These are phyloP conservation scores for Desmodus rotundus DNA, from an alignment of 2,113 vertebrate species.

Conservation along the genomic window DNA sequence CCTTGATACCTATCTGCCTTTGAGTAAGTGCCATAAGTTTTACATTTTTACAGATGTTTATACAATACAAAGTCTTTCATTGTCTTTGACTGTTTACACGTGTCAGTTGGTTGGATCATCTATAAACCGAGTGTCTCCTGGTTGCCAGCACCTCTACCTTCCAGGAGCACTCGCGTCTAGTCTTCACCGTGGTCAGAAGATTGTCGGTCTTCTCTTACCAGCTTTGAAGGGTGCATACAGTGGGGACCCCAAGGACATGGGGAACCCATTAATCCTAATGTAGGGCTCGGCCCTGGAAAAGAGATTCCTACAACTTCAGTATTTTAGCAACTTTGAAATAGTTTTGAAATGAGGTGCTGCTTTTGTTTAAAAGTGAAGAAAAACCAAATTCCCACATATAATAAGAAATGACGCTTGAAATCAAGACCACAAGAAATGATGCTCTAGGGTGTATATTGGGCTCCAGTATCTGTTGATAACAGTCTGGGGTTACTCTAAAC, in stretches of 20 bases:
- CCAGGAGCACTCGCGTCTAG: background rate
- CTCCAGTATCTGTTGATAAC: background rate
- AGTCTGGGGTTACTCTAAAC: background rate
- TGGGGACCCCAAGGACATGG: background rate
- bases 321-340: background rate
- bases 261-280: background rate
- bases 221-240: background rate
- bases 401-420: background rate
- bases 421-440: background rate
- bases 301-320: background rate
- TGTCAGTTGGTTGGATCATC: too few relatives aligned
- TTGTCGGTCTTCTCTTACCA: background rate
- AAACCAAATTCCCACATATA: background rate
- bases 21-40: background rate
- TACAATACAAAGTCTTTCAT: background rate
- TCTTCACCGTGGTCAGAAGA: background rate
- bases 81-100: background rate
- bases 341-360: background rate
- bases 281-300: background rate
- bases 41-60: background rate
- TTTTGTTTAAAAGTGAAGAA: conserved; percentile 25
- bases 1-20: background rate
- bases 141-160: background rate
- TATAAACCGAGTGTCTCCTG: background rate
- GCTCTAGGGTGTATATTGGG: background rate